A percentile compares a stretch with the other conserved stretches of the same genome.
Conservation (phyloP, 35 echinoderm and acorn worm genomes). For the Holothuria glaberrima region DNA sequence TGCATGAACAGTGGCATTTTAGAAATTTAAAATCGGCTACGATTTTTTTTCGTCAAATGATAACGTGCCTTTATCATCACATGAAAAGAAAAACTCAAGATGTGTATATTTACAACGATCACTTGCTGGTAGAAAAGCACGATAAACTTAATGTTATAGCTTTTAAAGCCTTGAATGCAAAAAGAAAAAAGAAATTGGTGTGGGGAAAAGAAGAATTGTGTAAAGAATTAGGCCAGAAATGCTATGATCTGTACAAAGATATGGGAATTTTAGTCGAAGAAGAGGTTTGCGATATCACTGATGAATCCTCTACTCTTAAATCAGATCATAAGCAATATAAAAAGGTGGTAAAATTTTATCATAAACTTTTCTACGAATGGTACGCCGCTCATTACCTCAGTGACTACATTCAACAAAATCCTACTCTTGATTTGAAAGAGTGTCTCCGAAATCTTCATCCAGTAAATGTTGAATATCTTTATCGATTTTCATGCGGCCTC, state of each 20-base stretch:
- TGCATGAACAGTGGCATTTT: too few relatives aligned
- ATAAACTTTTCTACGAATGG: constrained; percentile 4
- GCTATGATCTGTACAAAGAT: not conserved
- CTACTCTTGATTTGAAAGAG: too few relatives aligned
- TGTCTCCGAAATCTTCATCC: too few relatives aligned
- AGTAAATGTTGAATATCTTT: too few relatives aligned
- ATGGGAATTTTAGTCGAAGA: not conserved
- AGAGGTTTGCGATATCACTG: not conserved
- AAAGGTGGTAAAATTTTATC: not conserved
- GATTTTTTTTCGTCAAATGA: constrained; percentile 1
- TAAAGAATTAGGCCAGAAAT: not conserved
- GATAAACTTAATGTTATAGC: not conserved
- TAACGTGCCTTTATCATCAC: not conserved
- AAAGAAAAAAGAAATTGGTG: not conserved
- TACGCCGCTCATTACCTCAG: not conserved
- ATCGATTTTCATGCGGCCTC: too few relatives aligned
- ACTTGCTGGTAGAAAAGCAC: too few relatives aligned
- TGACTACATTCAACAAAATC: too few relatives aligned
- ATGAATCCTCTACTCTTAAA: not conserved
- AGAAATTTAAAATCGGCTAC: too few relatives aligned
- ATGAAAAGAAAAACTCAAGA: too few relatives aligned
- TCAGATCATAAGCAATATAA: not conserved
- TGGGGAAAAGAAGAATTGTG: not conserved
- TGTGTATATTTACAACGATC: too few relatives aligned
- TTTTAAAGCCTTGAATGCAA: not conserved